Conservation (phyloP, 2,113 vertebrate species). For the Gopherus evgoodei region DNA sequence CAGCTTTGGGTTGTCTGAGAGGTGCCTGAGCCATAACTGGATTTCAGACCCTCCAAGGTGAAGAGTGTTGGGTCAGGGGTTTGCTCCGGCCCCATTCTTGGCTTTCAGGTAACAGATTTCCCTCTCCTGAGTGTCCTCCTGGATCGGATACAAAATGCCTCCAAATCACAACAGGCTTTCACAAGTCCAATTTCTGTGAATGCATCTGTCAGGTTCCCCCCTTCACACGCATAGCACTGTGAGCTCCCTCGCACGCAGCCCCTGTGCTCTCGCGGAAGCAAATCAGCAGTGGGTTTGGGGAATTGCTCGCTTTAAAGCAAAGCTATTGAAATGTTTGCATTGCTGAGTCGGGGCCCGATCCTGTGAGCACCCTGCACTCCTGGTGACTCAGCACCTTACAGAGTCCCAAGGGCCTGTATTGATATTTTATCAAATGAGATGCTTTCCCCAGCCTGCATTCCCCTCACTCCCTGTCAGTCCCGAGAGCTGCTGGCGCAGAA, state of each 20-base stretch:
- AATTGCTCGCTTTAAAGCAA: not conserved
- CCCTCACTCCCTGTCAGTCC: too few relatives aligned
- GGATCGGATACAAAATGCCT: not conserved
- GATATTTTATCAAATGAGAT: too few relatives aligned
- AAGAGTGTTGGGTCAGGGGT: not conserved
- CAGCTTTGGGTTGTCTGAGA: not conserved
- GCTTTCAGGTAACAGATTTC: not conserved
- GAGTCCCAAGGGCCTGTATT: too few relatives aligned
- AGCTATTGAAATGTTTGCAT: not conserved
- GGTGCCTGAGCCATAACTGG: not conserved
- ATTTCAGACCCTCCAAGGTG: not conserved
- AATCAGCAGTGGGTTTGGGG: too few relatives aligned
- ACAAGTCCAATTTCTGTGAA: not conserved
- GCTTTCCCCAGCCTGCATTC: too few relatives aligned
- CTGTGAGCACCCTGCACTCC: not conserved
- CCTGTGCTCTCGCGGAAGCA: not conserved
- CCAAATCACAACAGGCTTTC: not conserved
- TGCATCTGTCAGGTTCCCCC: not conserved
- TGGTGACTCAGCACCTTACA: not conserved
- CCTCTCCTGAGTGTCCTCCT: not conserved
- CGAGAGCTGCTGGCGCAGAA: too few relatives aligned
- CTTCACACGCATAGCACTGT: not conserved
- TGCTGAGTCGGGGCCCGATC: not conserved
- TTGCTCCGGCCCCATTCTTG: not conserved
- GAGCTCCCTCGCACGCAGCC: not conserved